A percentile compares a stretch with the other conserved stretches of the same genome.
Conservation (phyloP, 2,113 vertebrate genomes). For the Peromyscus polionotus region DNA sequence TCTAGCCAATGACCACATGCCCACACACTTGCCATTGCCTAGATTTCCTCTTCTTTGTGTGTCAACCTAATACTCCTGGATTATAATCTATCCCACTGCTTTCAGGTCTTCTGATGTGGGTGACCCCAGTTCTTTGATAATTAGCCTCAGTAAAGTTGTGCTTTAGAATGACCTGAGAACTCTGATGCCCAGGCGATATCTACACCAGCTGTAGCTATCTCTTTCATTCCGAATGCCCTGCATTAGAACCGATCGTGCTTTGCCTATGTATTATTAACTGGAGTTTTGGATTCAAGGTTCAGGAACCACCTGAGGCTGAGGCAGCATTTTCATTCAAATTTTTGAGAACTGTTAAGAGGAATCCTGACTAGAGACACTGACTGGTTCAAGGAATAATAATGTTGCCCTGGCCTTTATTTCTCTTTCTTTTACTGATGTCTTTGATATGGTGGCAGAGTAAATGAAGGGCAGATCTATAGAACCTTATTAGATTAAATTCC, state of each 20-base stretch:
- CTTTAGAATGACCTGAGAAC: accelerated
- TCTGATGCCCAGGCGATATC: background rate
- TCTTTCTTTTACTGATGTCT: too few relatives aligned
- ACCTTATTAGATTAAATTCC: background rate
- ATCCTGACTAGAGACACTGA: background rate
- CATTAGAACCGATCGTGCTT: accelerated
- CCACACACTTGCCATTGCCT: background rate
- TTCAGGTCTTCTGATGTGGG: too few relatives aligned
- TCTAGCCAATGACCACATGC: too few relatives aligned
- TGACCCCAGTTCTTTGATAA: background rate
- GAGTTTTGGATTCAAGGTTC: background rate
- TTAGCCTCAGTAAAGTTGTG: too few relatives aligned
- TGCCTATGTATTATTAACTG: too few relatives aligned
- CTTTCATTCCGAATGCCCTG: background rate
- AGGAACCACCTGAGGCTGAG: background rate
- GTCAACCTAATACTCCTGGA: background rate
- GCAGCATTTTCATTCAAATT: background rate
- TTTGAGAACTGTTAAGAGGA: too few relatives aligned
- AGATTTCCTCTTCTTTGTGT: accelerated
- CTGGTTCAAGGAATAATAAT: background rate
- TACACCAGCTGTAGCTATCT: accelerated
- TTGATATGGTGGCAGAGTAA: background rate
- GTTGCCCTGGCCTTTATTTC: background rate
- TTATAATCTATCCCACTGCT: background rate
- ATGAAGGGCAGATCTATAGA: background rate